Percentiles rank a stretch among this genome's conserved stretches.
Evolutionary conservation across 2,888 invertebrate genomes (phyloP).

Genomic region (Stomorhina lunata): DNA sequence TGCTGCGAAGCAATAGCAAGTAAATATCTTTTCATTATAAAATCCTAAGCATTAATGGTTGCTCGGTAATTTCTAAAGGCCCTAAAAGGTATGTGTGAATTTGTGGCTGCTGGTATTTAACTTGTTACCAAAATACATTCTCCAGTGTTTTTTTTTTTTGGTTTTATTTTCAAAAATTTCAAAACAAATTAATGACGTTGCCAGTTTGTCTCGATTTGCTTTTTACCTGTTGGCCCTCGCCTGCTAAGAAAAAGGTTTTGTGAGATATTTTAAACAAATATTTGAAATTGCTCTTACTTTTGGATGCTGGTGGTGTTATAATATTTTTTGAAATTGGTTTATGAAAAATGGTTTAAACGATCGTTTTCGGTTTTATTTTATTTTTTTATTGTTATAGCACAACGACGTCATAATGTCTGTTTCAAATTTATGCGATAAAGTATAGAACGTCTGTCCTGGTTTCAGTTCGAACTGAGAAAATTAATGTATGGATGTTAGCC

Average conservation of each 20-base stretch:
- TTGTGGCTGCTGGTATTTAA: conserved; percentile 35
- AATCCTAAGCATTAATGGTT: not conserved
- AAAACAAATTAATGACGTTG: conserved; percentile 71
- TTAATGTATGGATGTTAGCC: no score
- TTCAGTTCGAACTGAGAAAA: no score
- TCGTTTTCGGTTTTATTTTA: no score
- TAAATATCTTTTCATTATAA: not conserved
- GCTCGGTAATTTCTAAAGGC: conserved; percentile 18
- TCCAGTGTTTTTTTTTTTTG: not conserved
- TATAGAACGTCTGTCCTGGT: not conserved
- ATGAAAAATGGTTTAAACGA: conserved; percentile 63
- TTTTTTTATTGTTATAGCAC: conserved; percentile 42
- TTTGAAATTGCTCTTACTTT: conserved; percentile 46
- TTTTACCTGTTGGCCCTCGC: conserved; percentile 57
- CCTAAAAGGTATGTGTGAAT: not conserved
- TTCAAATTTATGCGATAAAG: conserved; percentile 60
- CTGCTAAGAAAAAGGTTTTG: conserved; percentile 65
- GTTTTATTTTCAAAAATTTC: not conserved
- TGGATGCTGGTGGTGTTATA: not conserved
- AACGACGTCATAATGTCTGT: conserved; percentile 65
- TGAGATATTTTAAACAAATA: conserved; percentile 40
- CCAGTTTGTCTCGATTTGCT: conserved; percentile 74
- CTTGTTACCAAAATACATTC: conserved; percentile 26
- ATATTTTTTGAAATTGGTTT: conserved; percentile 55
- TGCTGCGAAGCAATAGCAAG: not conserved